These are phyloP conservation scores for Terrapene triunguis DNA, from an alignment of 2,113 vertebrate genomes.

Conservation along the genomic window DNA sequence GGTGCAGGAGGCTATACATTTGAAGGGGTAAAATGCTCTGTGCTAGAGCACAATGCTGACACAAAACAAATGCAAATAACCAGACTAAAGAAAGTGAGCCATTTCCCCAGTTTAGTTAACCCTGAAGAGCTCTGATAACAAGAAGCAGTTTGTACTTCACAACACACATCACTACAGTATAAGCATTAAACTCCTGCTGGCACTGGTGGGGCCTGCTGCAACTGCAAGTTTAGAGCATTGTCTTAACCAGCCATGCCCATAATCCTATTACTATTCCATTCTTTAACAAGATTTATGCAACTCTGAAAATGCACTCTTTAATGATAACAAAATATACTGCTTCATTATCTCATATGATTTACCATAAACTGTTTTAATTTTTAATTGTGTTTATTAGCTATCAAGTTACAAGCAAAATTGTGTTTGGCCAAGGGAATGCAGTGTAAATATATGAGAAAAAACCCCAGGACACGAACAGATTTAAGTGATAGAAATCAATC, in stretches of 20 bases:
- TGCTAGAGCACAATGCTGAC: neutral
- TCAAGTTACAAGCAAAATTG: neutral
- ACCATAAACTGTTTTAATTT: neutral
- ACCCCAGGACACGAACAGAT: neutral
- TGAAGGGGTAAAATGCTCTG: neutral
- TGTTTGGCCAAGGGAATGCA: neutral
- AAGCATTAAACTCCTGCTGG: neutral
- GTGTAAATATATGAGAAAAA: neutral
- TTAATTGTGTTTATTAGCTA: neutral
- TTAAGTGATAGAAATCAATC: neutral
- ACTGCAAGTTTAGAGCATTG: neutral
- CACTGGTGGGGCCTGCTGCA: neutral
- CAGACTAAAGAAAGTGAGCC: neutral
- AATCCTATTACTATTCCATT: neutral
- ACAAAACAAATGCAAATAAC: neutral
- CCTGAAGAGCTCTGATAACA: neutral
- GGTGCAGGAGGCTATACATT: neutral
- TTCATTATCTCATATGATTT: neutral
- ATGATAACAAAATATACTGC: neutral
- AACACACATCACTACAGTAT: neutral
- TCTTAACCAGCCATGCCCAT: neutral
- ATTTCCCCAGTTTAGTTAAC: neutral
- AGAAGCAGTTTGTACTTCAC: neutral
- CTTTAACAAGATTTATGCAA: neutral
- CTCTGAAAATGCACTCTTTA: neutral